Percentiles rank a stretch among this genome's conserved stretches.
Evolutionary conservation across 2,113 vertebrate species (phyloP).

Genomic region (Bolborhynchus lineola): DNA sequence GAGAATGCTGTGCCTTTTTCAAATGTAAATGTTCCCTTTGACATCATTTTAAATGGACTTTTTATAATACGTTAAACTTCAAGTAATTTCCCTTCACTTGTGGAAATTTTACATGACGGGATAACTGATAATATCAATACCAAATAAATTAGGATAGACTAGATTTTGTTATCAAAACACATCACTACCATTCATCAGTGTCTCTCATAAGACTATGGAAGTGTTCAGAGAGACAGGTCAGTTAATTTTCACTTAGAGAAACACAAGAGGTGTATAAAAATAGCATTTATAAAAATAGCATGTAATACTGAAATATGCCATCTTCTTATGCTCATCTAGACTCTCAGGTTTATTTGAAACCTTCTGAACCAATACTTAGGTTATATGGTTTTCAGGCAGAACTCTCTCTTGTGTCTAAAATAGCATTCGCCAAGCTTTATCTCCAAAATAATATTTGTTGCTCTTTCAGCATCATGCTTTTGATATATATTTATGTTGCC

Average conservation of each 20-base stretch:
- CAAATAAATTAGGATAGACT: neutral
- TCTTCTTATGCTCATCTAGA: neutral
- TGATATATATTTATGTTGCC: neutral
- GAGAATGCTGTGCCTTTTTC: neutral
- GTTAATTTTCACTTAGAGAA: neutral
- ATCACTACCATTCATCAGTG: neutral
- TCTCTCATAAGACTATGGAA: neutral
- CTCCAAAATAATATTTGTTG: neutral
- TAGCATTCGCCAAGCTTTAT: neutral
- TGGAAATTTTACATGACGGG: neutral
- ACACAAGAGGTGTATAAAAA: neutral
- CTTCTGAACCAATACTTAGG: neutral
- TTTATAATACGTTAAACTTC: neutral
- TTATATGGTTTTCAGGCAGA: neutral
- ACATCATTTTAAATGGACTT: neutral
- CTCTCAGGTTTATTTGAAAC: neutral
- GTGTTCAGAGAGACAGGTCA: neutral
- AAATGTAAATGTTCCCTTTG: neutral
- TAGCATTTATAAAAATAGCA: neutral
- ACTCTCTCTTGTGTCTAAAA: neutral
- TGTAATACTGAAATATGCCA: neutral
- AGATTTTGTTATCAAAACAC: neutral
- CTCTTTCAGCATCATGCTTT: neutral
- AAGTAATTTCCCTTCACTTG: neutral
- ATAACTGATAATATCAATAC: neutral